Percentiles rank a stretch among this genome's conserved stretches.
phyloP scores from a whole-genome alignment of 2,888 invertebrate species.

The Hypselothyrea guttata region DNA sequence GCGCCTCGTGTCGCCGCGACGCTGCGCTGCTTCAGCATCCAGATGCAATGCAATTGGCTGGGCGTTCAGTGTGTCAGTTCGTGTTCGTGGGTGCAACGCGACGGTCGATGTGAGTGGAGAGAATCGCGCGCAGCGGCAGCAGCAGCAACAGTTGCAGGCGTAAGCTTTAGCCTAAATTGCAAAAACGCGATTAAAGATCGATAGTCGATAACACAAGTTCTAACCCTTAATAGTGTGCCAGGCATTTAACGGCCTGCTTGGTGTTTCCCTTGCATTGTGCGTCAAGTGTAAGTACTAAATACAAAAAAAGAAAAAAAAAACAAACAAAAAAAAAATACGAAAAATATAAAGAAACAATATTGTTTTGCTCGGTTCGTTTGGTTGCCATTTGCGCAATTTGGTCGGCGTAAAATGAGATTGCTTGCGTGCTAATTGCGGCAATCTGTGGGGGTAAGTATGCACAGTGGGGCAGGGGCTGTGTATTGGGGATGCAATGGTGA shows the following conservation, averaged over 20 bases:
- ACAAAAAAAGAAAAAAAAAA: slow-evolving; percentile 7
- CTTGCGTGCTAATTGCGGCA: slow-evolving; percentile 73
- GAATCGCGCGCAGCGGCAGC: slow-evolving; percentile 23
- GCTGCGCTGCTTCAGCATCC: slow-evolving; percentile 50
- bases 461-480: slow-evolving; percentile 14
- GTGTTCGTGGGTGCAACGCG: slow-evolving; percentile 69
- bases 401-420: slow-evolving; percentile 76
- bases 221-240: background rate
- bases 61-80: slow-evolving; percentile 63
- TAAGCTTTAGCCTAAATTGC: slow-evolving; percentile 8
- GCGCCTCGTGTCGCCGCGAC: background rate
- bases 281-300: slow-evolving; percentile 63
- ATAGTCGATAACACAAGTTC: slow-evolving; percentile 24
- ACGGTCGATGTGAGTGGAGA: slow-evolving; percentile 48
- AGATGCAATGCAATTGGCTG: slow-evolving; percentile 60
- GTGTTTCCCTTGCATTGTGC: slow-evolving; percentile 39
- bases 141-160: slow-evolving; percentile 2
- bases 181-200: slow-evolving; percentile 37
- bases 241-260: slow-evolving; percentile 25
- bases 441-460: slow-evolving; percentile 47
- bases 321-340: slow-evolving; percentile 8
- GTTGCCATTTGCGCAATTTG: slow-evolving; percentile 70
- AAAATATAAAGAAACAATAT: slow-evolving; percentile 25
- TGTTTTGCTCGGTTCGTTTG: slow-evolving; percentile 50
- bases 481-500: slow-evolving; percentile 54